A percentile compares a stretch with the other conserved stretches of the same genome.
These are phyloP conservation scores for Harmothoe impar DNA, from an alignment of 2,888 invertebrate genomes.

Conservation along the genomic window DNA sequence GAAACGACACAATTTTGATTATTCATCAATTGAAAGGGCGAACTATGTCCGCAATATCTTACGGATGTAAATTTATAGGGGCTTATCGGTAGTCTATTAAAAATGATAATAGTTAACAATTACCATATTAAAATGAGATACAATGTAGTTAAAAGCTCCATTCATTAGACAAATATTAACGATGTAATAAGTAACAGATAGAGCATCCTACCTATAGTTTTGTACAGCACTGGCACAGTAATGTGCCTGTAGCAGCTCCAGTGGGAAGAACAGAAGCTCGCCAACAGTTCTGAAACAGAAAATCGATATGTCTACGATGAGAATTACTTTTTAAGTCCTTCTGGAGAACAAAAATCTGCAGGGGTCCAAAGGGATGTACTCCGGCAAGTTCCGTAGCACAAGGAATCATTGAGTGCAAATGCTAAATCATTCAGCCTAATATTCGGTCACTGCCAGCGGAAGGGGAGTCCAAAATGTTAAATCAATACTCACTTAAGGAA, in stretches of 20 bases:
- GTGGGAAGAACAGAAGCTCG: slow-evolving; percentile 57
- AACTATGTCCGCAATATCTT: not conserved
- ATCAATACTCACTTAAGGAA: slow-evolving; percentile 33
- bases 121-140: slow-evolving; percentile 3
- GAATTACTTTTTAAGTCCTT: not conserved
- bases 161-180: not conserved
- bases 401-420: too few relatives aligned
- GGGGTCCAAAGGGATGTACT: too few relatives aligned
- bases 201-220: slow-evolving; percentile 13
- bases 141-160: not conserved
- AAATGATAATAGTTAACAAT: not conserved
- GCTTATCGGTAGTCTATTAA: too few relatives aligned
- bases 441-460: not conserved
- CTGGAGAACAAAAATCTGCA: not conserved
- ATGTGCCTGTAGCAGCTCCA: slow-evolving; percentile 55
- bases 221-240: slow-evolving; percentile 3
- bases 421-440: not conserved
- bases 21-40: not conserved
- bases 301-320: not conserved
- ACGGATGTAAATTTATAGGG: not conserved
- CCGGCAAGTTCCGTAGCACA: too few relatives aligned
- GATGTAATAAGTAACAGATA: not conserved
- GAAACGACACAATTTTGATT: not conserved
- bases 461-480: too few relatives aligned
- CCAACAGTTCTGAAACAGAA: slow-evolving; percentile 43